Percentiles rank a stretch among this genome's conserved stretches.
phyloP scores from a whole-genome alignment of 1,140 invertebrate genomes.

The Microvelia longipes region DNA sequence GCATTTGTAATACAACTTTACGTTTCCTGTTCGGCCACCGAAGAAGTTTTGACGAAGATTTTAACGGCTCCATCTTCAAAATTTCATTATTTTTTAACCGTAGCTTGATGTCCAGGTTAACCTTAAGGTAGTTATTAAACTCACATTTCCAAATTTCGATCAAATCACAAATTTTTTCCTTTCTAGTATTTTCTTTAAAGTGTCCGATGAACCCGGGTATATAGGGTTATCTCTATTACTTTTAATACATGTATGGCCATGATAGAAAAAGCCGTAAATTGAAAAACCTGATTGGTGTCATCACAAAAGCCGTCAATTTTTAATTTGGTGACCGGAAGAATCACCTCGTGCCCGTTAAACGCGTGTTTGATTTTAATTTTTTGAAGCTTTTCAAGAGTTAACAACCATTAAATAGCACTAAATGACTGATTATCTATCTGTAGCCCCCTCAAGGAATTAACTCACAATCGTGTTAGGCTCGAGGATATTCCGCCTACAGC shows the following conservation, averaged over 20 bases:
- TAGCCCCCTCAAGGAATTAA: background rate
- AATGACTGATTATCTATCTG: background rate
- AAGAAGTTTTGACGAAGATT: background rate
- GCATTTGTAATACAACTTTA: background rate
- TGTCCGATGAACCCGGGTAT: background rate
- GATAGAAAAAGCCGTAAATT: background rate
- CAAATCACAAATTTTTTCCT: background rate
- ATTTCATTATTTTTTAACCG: background rate
- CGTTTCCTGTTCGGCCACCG: background rate
- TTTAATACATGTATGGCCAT: background rate
- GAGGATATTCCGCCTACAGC: background rate
- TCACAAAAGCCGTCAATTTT: background rate
- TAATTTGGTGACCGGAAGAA: background rate
- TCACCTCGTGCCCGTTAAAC: background rate
- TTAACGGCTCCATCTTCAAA: background rate
- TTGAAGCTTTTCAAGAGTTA: background rate
- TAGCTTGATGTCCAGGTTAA: background rate
- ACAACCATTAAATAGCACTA: background rate
- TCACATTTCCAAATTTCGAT: background rate
- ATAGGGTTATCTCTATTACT: background rate
- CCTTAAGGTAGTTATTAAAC: background rate
- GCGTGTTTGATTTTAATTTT: background rate
- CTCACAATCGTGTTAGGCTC: background rate
- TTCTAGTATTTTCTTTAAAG: background rate
- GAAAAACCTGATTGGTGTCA: background rate